Evolutionary conservation across 2,888 invertebrate species (phyloP).

Genomic region (Apamea epomidion): DNA sequence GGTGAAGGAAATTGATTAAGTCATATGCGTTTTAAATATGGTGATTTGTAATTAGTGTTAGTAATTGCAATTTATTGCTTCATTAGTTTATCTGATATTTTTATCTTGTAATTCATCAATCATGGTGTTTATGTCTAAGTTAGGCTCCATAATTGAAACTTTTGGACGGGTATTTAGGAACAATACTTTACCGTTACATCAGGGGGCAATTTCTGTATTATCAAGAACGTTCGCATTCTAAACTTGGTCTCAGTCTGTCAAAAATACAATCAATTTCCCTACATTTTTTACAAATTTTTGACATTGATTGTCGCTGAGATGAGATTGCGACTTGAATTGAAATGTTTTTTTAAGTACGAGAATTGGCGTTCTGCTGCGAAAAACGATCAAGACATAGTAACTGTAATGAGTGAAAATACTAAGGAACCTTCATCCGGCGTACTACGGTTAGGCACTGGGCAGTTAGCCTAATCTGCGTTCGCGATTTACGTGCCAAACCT

Average conservation of each 20-base stretch:
- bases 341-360: too few species aligned
- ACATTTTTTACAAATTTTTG: too few species aligned
- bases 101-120: not conserved
- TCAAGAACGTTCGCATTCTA: too few species aligned
- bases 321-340: too few species aligned
- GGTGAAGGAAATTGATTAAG: slow-evolving; percentile 2
- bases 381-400: not conserved
- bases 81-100: not conserved
- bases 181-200: not conserved
- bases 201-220: not conserved
- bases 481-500: too few species aligned
- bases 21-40: slow-evolving; percentile 28
- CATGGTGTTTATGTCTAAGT: too few species aligned
- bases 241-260: too few species aligned
- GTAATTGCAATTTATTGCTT: slow-evolving; percentile 9
- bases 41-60: slow-evolving; percentile 10
- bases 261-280: too few species aligned
- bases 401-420: not conserved
- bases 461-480: not conserved
- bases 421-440: not conserved
- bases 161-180: not conserved
- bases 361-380: not conserved
- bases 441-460: not conserved
- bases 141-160: not conserved
- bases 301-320: too few species aligned